Evolutionary conservation across 2,113 vertebrate species (phyloP).

Genomic region (Zonotrichia leucophrys): DNA sequence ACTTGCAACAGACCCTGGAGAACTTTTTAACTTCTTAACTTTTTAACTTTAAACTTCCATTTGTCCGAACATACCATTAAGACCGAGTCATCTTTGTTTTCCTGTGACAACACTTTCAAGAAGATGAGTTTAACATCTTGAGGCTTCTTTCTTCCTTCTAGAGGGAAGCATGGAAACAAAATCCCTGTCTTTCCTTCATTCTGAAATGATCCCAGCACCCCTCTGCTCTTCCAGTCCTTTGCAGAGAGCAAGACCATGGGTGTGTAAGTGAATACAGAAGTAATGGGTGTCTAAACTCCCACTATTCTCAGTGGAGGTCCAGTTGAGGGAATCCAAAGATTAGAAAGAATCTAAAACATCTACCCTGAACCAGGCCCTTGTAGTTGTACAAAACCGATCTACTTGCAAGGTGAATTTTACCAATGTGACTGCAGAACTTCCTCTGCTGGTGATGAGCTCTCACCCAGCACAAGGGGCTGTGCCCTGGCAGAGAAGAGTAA

Average conservation of each 20-base stretch:
- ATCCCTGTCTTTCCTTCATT: not conserved
- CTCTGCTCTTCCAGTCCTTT: not conserved
- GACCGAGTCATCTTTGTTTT: not conserved
- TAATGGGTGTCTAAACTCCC: not conserved
- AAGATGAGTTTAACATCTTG: not conserved
- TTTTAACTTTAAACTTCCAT: not conserved
- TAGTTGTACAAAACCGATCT: not conserved
- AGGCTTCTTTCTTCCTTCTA: not conserved
- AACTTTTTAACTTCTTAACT: not conserved
- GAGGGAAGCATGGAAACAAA: not conserved
- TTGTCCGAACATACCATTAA: not conserved
- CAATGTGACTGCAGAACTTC: not conserved
- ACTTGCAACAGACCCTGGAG: not conserved
- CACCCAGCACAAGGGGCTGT: not conserved
- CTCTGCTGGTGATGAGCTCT: not conserved
- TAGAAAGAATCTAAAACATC: not conserved
- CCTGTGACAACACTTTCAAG: not conserved
- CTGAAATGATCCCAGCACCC: not conserved
- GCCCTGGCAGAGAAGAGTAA: not conserved
- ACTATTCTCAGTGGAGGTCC: not conserved
- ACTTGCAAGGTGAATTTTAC: not conserved
- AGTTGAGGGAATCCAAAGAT: not conserved
- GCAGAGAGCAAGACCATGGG: not conserved
- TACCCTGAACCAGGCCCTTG: not conserved
- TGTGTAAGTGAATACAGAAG: not conserved